A percentile compares a stretch with the other conserved stretches of the same genome.
Conservation (phyloP, 2,113 vertebrate genomes). For the Protobothrops flavoviridis region DNA sequence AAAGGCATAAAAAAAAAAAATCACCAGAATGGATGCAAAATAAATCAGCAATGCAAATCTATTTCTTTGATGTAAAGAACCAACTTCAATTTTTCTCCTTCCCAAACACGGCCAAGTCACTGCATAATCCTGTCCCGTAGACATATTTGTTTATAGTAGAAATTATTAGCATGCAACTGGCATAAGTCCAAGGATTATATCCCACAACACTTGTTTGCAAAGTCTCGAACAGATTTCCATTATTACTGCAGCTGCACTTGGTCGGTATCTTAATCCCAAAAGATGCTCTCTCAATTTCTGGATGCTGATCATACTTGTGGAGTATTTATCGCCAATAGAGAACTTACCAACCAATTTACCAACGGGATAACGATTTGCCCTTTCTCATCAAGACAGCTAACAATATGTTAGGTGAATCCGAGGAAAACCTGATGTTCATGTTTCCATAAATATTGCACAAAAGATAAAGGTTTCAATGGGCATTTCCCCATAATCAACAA, state of each 20-base stretch:
- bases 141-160: constrained; percentile 8
- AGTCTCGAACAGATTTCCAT: constrained; percentile 33
- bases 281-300: constrained; percentile 44
- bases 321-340: constrained; percentile 14
- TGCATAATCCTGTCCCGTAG: background rate
- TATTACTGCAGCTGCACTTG: constrained; percentile 21
- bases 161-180: constrained; percentile 25
- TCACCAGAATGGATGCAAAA: background rate
- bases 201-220: constrained; percentile 28
- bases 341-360: constrained; percentile 51
- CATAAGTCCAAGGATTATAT: background rate
- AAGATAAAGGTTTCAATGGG: background rate
- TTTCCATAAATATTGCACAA: background rate
- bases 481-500: background rate
- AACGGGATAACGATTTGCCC: constrained; percentile 35
- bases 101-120: background rate
- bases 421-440: background rate
- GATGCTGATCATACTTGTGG: constrained; percentile 2
- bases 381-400: constrained; percentile 33
- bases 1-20: background rate
- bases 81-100: background rate
- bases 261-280: constrained; percentile 45
- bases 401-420: background rate
- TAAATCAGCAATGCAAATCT: background rate
- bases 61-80: background rate